Evolutionary conservation across 2,888 invertebrate genomes (phyloP), one percentile per base, ranked within the genome.

Genomic region (Drosophila picticornis): DNA sequence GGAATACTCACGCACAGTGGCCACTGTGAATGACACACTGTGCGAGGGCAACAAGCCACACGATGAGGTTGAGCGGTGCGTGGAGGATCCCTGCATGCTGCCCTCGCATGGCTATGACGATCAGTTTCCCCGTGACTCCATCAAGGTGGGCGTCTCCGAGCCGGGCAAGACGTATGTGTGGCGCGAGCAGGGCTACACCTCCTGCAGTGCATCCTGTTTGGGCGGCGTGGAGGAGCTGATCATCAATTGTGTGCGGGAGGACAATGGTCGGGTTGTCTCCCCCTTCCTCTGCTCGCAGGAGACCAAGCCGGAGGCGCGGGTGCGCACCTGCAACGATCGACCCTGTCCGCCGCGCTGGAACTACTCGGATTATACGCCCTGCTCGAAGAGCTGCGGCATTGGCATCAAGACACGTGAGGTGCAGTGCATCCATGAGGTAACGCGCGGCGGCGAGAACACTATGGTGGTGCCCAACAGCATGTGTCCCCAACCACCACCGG

Each of bases 321-420:
- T 97, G 38, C 94, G 97, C 88, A 97, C 97, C 0, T 98, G 98
- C 94, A 99, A 99, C 92, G 98, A 98, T 90, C 96, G 97, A 74
- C 97, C 99, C 0, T 99, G 99, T 91, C 98, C 98, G 2, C 98
- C 99, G 0, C 95, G 98, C 84, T 98, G 98, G 98, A 97, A 97
- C 91, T 96, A 96, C 84, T 97, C 97, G 0, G 97, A 97, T 63
- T 98, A 97, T 91, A 96, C 97, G 0, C 95, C 96, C 27, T 99
- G 99, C 93, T 97, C 97, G 27, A 97, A 97, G 92, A 96, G 97
- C 4, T 99, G 99, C 91, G 99, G 99, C 36, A 97, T 98, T 80
- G 99, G 99, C 1, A 96, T 97, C 79, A 98, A 98, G 94, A 97
- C 96, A 0, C 94, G 99, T 71, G 97, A 97, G 92, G 98, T 93